Evolutionary conservation across 2,113 vertebrate genomes (phyloP).

Genomic region (Sylvietta virens): DNA sequence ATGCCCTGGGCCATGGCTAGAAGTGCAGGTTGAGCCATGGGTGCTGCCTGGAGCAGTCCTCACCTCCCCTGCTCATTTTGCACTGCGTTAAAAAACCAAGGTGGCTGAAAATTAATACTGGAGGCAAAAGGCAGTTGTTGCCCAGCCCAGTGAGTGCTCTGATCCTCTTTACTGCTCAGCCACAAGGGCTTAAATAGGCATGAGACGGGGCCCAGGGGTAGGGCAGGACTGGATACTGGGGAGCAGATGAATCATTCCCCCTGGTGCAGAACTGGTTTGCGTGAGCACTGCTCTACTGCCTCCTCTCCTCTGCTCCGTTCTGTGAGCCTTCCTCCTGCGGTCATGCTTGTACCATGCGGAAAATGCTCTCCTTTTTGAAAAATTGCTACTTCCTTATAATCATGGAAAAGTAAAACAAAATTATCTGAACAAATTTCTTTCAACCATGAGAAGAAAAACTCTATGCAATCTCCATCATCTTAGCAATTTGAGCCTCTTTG

Average conservation of each 20-base stretch:
- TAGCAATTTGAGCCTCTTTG: background rate
- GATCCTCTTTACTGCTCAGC: background rate
- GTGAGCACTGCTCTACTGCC: accelerated
- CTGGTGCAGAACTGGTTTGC: background rate
- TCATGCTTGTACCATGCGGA: accelerated
- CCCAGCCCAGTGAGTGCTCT: background rate
- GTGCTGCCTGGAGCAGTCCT: background rate
- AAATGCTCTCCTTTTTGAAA: background rate
- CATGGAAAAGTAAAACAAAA: background rate
- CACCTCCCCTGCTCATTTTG: background rate
- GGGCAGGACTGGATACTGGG: background rate
- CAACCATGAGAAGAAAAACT: background rate
- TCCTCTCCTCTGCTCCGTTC: accelerated
- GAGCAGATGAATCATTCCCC: background rate
- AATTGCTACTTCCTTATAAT: background rate
- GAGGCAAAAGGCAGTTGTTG: background rate
- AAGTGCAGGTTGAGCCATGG: background rate
- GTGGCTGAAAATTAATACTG: background rate
- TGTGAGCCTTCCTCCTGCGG: background rate
- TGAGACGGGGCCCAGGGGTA: accelerated
- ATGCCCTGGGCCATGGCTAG: background rate
- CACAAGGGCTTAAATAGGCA: background rate
- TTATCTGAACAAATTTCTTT: background rate
- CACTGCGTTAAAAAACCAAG: background rate
- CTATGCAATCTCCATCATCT: background rate